Percentiles rank a stretch among this genome's conserved stretches.
phyloP scores from a whole-genome alignment of 2,888 invertebrate species.

The Leucozona laternaria region DNA sequence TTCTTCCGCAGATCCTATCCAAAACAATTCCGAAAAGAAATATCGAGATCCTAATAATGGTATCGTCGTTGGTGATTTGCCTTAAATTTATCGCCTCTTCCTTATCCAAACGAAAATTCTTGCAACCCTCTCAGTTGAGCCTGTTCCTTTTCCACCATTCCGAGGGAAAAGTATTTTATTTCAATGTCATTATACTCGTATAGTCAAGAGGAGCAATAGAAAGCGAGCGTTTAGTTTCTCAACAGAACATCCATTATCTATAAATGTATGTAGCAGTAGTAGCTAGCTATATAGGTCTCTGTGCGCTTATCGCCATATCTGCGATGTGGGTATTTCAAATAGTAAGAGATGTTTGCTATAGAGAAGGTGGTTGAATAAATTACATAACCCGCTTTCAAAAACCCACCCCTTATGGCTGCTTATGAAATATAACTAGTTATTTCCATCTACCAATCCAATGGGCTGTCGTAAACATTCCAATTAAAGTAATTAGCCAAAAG shows the following conservation, averaged over 20 bases:
- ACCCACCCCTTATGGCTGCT: conserved; percentile 15
- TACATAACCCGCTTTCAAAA: background rate
- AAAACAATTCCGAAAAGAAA: background rate
- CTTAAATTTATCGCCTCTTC: conserved; percentile 44
- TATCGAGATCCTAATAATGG: background rate
- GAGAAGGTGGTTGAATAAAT: conserved; percentile 34
- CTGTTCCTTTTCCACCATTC: background rate
- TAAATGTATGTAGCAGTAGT: no score
- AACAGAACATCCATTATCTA: conserved; percentile 36
- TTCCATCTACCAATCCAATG: conserved; percentile 29
- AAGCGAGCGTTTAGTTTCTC: conserved; percentile 18
- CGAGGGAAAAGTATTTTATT: conserved; percentile 18
- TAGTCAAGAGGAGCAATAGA: conserved; percentile 19
- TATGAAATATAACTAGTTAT: conserved; percentile 68
- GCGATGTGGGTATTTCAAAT: background rate
- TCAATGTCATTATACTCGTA: conserved; percentile 49
- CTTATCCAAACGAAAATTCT: conserved; percentile 1
- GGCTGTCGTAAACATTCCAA: conserved; percentile 62
- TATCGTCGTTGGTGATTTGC: conserved; percentile 37
- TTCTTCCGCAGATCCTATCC: conserved; percentile 31
- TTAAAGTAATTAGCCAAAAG: conserved; percentile 71
- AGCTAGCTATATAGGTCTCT: background rate
- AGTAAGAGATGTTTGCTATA: background rate
- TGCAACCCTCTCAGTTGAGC: background rate
- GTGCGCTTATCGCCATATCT: conserved; percentile 11